phyloP scores from a whole-genome alignment of 2,888 invertebrate genomes.

The Agonum fuliginosum region DNA sequence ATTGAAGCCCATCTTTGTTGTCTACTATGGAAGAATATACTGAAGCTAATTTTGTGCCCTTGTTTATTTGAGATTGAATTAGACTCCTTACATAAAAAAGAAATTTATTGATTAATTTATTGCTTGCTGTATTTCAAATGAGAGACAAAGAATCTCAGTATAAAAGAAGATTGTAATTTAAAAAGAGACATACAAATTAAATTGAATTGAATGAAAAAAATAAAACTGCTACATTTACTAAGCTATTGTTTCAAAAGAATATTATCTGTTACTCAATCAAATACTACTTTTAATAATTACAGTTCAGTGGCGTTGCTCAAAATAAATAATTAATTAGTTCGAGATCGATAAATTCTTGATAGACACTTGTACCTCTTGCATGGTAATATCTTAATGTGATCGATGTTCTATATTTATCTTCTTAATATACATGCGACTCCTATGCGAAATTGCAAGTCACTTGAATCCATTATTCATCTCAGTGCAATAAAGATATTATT shows the following conservation, averaged over 20 bases:
- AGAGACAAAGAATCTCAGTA: too few relatives aligned
- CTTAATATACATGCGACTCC: neutral
- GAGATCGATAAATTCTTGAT: slow-evolving; percentile 9
- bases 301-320: neutral
- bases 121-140: too few relatives aligned
- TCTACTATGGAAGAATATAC: too few relatives aligned
- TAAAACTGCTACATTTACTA: neutral
- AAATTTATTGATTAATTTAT: too few relatives aligned
- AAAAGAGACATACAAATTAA: too few relatives aligned
- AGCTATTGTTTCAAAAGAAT: neutral
- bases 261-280: neutral
- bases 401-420: slow-evolving; percentile 29
- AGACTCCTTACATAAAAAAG: too few relatives aligned
- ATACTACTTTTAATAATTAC: neutral
- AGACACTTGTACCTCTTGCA: slow-evolving; percentile 1
- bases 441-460: slow-evolving; percentile 6
- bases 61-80: too few relatives aligned
- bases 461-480: neutral
- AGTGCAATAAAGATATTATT: slow-evolving; percentile 20
- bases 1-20: too few relatives aligned
- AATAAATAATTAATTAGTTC: slow-evolving; percentile 14
- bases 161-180: too few relatives aligned
- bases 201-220: neutral
- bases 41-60: too few relatives aligned
- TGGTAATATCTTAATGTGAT: slow-evolving; percentile 28